These are phyloP conservation scores for Eudasyphora cyanicolor DNA, from an alignment of 2,888 invertebrate species.

Conservation along the genomic window DNA sequence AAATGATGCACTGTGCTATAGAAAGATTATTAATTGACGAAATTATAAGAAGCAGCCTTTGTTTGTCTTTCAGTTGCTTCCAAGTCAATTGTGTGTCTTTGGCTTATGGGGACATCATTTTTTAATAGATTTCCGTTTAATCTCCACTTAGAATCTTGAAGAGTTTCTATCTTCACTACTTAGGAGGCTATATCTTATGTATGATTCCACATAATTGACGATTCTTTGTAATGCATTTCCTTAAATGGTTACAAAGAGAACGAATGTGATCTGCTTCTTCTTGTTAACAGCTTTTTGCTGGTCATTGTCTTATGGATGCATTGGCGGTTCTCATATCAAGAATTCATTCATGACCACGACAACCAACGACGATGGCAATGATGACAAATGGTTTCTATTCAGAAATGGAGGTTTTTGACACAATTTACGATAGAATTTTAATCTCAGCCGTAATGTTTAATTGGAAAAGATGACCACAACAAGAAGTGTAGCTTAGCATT, in stretches of 20 bases:
- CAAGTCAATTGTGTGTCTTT: not conserved
- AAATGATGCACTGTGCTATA: too few species aligned
- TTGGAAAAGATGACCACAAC: constrained; percentile 7
- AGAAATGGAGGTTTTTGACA: constrained; percentile 33
- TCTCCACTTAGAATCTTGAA: constrained; percentile 22
- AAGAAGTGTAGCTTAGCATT: too few species aligned
- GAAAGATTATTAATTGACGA: too few species aligned
- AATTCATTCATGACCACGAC: constrained; percentile 22
- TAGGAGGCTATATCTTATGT: constrained; percentile 16
- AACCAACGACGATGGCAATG: not conserved
- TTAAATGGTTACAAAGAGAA: constrained; percentile 37
- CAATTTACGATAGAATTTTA: not conserved
- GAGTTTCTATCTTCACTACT: constrained; percentile 3
- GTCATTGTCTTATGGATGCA: constrained; percentile 34
- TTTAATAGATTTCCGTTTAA: constrained; percentile 52
- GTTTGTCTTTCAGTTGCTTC: constrained; percentile 10
- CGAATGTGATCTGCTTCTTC: too few species aligned
- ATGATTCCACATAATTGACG: constrained; percentile 51
- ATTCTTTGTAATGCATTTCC: constrained; percentile 18
- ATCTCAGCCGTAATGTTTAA: not conserved
- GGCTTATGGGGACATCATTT: constrained; percentile 54
- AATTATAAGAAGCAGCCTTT: too few species aligned
- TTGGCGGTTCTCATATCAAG: not conserved
- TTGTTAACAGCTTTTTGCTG: too few species aligned
- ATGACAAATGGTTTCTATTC: constrained; percentile 55